These are phyloP conservation scores for Morone chrysops DNA, from an alignment of 2,113 vertebrate genomes.

Conservation along the genomic window DNA sequence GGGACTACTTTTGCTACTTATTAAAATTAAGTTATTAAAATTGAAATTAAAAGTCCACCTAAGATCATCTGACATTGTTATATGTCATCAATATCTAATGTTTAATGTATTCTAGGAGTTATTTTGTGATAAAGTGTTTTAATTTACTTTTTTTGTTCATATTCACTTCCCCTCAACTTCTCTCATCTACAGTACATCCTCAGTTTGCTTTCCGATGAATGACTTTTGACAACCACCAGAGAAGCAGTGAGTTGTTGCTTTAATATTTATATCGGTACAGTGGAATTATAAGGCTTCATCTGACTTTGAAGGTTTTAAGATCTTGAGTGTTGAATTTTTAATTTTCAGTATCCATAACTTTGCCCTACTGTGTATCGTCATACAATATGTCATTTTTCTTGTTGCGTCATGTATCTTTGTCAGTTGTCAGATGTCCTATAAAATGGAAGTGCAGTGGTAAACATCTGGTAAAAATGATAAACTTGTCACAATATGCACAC, in stretches of 20 bases:
- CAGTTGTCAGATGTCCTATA: not conserved
- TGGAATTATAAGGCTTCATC: conserved; percentile 12
- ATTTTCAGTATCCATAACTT: not conserved
- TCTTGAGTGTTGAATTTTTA: not conserved
- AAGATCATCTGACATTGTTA: conserved; percentile 35
- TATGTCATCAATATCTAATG: conserved; percentile 52
- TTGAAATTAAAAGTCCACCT: conserved; percentile 55
- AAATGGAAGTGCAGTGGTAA: not conserved
- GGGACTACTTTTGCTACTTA: conserved; percentile 16
- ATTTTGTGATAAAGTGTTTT: conserved; percentile 71
- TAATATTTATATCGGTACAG: conserved; percentile 14
- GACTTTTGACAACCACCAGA: conserved; percentile 27
- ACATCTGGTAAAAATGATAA: not conserved
- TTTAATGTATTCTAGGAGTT: conserved; percentile 53
- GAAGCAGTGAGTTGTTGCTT: conserved; percentile 48
- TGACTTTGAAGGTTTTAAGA: conserved; percentile 18
- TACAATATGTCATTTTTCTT: not conserved
- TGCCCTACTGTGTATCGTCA: not conserved
- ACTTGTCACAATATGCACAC: conserved; percentile 20
- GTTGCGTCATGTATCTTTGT: not conserved
- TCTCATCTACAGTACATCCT: not conserved
- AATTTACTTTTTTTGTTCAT: conserved; percentile 36
- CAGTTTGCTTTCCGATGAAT: conserved; percentile 15
- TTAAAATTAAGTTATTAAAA: conserved; percentile 68
- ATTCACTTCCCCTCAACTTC: not conserved